Percentiles rank a stretch among this genome's conserved stretches.
Evolutionary conservation across 2,113 vertebrate genomes (phyloP).

Genomic region (Eolophus roseicapilla): DNA sequence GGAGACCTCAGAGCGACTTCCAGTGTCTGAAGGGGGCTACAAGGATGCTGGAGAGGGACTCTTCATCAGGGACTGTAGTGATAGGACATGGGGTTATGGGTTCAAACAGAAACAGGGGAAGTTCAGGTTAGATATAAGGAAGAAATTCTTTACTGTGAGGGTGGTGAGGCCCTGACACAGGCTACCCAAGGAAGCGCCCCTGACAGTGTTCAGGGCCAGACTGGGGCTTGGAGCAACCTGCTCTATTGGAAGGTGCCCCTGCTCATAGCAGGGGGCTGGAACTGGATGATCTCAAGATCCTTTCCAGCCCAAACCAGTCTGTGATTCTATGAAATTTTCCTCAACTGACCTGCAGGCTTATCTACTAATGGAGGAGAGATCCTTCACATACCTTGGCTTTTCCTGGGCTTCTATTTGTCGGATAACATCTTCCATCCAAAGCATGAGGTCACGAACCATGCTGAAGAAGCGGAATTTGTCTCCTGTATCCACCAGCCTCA

Average conservation of each 20-base stretch:
- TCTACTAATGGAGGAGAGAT: background rate
- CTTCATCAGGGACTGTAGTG: background rate
- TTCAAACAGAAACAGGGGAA: background rate
- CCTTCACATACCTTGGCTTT: constrained; percentile 84
- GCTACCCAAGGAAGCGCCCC: background rate
- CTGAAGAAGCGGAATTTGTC: constrained; percentile 99
- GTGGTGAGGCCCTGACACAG: background rate
- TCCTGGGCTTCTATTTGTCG: constrained; percentile 96
- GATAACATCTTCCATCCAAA: constrained; percentile 98
- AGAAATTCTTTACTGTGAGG: background rate
- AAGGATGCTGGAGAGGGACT: background rate
- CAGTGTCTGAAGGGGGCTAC: background rate
- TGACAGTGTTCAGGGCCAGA: background rate
- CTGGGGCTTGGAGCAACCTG: background rate
- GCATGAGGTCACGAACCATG: constrained; percentile 95
- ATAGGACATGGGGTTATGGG: background rate
- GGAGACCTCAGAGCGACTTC: background rate
- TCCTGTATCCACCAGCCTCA: constrained; percentile 87
- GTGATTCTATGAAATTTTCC: background rate
- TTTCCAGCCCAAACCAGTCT: background rate
- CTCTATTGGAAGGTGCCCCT: background rate
- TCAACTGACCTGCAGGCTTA: background rate
- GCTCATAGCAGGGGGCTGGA: background rate
- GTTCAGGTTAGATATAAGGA: background rate
- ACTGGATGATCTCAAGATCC: background rate